Evolutionary conservation across 2,888 invertebrate species (phyloP), one percentile per base, ranked within the genome.

Genomic region (Xestia c-nigrum): DNA sequence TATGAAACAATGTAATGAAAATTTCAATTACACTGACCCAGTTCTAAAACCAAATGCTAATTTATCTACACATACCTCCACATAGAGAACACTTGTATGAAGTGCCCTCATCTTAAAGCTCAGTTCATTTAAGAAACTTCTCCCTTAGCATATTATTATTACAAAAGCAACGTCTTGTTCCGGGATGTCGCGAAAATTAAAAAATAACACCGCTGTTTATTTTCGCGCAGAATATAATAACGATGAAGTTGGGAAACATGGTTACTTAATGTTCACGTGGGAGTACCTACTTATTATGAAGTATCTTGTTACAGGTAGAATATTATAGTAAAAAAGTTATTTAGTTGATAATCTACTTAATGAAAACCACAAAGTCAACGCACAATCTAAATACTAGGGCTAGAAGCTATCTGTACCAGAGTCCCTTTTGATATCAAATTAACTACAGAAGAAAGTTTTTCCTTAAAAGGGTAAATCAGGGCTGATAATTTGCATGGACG

Each of bases 131-230:
- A n/a, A 38, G 61, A 46, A 67, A 55, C 46, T 47, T 66, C 52
- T 38, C 43, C 46, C n/a, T 47, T 43, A 38, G 21, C 10, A 64
- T 57, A 67, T 73, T 84, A 66, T 70, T 24, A 74, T 46, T 55
- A 59, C 43, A 81, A 74, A 67, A 55, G 65, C 19, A 66, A 61
- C n/a, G 50, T 77, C 72, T 65, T 66, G 72, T 59, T 72, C 76
- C 38, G n/a, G 38, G 64, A 65, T 61, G 81, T 72, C 82, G 52
- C 21, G 40, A 21, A 80, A 70, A 83, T 85, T 75, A 81, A 85
- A 83, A 52, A 83, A 85, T 67, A 83, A 83, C 72, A 85, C 0
- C 10, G 19, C 47, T 81, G 85, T 74, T 81, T 85, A 74, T 64
- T 71, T 71, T 82, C 40, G 31, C 67, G 38, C n/a, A 12, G 16